Evolutionary conservation across 2,113 vertebrate species (phyloP).

Genomic region (Zeus faber): DNA sequence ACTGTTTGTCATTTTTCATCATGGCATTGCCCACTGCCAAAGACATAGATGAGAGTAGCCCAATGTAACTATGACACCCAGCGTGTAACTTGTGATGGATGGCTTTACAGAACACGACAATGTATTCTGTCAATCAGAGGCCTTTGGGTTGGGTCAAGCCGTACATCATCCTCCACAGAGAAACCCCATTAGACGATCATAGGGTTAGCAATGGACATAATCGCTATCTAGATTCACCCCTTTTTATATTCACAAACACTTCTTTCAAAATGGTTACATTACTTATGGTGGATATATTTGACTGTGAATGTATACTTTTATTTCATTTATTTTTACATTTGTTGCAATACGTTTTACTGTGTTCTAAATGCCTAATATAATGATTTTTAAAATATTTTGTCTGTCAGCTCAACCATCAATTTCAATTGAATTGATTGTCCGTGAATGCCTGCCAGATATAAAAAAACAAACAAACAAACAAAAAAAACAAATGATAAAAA

Average conservation of each 20-base stretch:
- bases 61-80: conserved; percentile 35
- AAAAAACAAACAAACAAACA: conserved; percentile 49
- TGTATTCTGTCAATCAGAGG: conserved; percentile 35
- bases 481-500: conserved; percentile 37
- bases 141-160: conserved; percentile 20
- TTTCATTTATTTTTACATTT: conserved; percentile 36
- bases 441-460: conserved; percentile 64
- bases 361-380: conserved; percentile 58
- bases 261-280: conserved; percentile 39
- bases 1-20: conserved; percentile 30
- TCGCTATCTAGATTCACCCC: conserved; percentile 32
- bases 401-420: conserved; percentile 33
- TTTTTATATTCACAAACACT: conserved; percentile 5
- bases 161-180: conserved; percentile 1
- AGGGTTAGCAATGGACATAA: conserved; percentile 17
- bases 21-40: conserved; percentile 20
- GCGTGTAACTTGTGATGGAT: conserved; percentile 45
- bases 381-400: conserved; percentile 54
- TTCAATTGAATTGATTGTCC: conserved; percentile 57
- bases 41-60: conserved; percentile 28
- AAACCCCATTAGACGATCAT: conserved; percentile 19
- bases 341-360: conserved; percentile 33
- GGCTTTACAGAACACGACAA: conserved; percentile 34
- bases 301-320: conserved; percentile 59
- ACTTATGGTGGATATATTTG: conserved; percentile 53